A percentile compares a stretch with the other conserved stretches of the same genome.
Evolutionary conservation across 1,140 invertebrate genomes (phyloP).

Genomic region (Saccostrea glomerata): DNA sequence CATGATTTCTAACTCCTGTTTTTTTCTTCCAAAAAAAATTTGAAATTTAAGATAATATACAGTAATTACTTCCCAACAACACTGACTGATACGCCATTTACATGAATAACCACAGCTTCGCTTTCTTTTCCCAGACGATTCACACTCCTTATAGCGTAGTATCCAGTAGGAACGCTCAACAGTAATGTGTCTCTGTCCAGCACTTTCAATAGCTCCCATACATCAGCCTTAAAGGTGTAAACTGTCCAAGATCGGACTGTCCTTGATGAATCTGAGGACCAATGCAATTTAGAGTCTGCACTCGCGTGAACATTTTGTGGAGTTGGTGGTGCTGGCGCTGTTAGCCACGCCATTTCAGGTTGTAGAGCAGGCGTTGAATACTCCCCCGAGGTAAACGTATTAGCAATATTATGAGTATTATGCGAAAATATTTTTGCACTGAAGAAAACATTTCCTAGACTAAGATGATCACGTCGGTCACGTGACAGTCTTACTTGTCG

Average conservation of each 20-base stretch:
- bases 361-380: conserved; percentile 62
- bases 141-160: conserved; percentile 51
- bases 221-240: conserved; percentile 51
- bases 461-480: conserved; percentile 37
- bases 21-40: no score
- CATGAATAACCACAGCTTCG: background rate
- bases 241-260: conserved; percentile 55
- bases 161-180: conserved; percentile 5
- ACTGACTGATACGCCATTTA: background rate
- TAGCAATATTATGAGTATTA: conserved; percentile 67
- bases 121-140: conserved; percentile 54
- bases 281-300: conserved; percentile 44
- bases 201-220: conserved; percentile 51
- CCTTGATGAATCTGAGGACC: conserved; percentile 46
- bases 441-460: conserved; percentile 71
- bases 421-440: conserved; percentile 71
- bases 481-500: conserved; percentile 70
- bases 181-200: conserved; percentile 39
- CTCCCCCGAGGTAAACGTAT: conserved; percentile 57
- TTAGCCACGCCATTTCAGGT: conserved; percentile 69
- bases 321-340: conserved; percentile 10
- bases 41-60: no score
- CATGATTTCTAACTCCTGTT: no score
- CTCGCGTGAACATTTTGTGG: conserved; percentile 48
- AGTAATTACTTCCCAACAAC: background rate